Percentiles rank a stretch among this genome's conserved stretches.
phyloP scores from a whole-genome alignment of 1,140 invertebrate species.

The Macrosteles quadrilineatus region DNA sequence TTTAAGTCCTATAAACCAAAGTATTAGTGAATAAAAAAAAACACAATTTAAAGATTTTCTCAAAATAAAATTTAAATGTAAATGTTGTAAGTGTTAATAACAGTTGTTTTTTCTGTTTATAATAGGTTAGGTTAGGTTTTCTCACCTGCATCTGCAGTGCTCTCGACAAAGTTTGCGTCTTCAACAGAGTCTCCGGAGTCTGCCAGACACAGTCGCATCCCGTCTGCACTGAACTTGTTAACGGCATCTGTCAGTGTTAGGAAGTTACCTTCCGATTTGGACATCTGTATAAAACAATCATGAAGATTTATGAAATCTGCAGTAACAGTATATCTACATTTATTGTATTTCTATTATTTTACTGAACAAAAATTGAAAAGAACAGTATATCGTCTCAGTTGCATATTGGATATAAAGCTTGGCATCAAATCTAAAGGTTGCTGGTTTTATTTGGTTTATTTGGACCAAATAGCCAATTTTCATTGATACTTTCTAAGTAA shows the following conservation, averaged over 20 bases:
- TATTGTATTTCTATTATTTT: no score
- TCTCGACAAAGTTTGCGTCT: constrained; percentile 98
- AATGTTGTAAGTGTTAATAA: background rate
- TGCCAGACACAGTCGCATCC: constrained; percentile 89
- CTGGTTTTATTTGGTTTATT: no score
- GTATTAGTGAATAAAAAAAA: no score
- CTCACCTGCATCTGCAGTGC: constrained; percentile 80
- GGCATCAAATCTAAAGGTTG: no score
- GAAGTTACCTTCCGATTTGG: constrained; percentile 99
- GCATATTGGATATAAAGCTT: no score
- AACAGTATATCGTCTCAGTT: no score
- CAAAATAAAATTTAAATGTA: background rate
- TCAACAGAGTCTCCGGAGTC: constrained; percentile 98
- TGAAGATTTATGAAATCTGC: no score
- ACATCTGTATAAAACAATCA: constrained; percentile 89
- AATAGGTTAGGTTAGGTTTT: background rate
- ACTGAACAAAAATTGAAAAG: no score
- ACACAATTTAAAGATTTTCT: background rate
- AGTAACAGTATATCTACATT: no score
- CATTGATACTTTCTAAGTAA: no score
- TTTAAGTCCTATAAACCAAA: no score
- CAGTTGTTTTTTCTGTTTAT: background rate
- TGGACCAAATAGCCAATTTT: no score
- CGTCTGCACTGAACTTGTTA: constrained; percentile 95
- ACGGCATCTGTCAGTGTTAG: constrained; percentile 89